A percentile compares a stretch with the other conserved stretches of the same genome.
Conservation (phyloP, 2,113 vertebrate genomes). For the Gavialis gangeticus region DNA sequence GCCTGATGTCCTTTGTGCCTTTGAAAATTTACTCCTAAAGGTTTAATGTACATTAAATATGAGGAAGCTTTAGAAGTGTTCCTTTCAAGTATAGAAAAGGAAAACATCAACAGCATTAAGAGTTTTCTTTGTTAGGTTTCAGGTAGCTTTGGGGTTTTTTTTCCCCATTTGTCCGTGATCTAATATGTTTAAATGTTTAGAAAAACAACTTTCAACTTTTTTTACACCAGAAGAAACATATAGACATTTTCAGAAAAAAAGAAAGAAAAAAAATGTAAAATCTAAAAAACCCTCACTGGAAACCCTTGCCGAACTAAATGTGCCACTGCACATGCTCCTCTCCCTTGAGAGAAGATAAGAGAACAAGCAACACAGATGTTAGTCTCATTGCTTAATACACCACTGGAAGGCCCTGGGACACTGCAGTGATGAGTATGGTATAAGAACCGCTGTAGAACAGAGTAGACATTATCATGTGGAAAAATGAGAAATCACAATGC, state of each 20-base stretch:
- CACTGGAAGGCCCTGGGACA: not conserved
- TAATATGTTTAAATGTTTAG: not conserved
- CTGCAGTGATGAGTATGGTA: not conserved
- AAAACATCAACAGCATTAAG: accelerated
- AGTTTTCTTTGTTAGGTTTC: not conserved
- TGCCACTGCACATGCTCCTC: not conserved
- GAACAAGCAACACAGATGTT: not conserved
- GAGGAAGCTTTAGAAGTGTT: accelerated
- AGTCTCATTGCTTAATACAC: not conserved
- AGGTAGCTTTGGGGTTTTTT: accelerated
- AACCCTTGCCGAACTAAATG: not conserved
- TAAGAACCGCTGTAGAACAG: not conserved
- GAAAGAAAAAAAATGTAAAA: not conserved
- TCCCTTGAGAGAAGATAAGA: not conserved
- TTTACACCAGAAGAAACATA: not conserved
- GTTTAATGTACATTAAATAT: not conserved
- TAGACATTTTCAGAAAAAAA: not conserved
- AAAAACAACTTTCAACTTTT: not conserved
- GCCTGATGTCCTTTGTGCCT: not conserved
- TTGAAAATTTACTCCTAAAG: not conserved
- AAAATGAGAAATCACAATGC: not conserved
- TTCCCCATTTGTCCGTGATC: accelerated
- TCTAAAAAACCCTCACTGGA: not conserved
- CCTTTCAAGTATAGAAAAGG: not conserved
- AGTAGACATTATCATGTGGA: not conserved